Evolutionary conservation across 2,113 vertebrate species (phyloP), one percentile per base, ranked within the genome.

Genomic region (Rhadina sibilatrix): DNA sequence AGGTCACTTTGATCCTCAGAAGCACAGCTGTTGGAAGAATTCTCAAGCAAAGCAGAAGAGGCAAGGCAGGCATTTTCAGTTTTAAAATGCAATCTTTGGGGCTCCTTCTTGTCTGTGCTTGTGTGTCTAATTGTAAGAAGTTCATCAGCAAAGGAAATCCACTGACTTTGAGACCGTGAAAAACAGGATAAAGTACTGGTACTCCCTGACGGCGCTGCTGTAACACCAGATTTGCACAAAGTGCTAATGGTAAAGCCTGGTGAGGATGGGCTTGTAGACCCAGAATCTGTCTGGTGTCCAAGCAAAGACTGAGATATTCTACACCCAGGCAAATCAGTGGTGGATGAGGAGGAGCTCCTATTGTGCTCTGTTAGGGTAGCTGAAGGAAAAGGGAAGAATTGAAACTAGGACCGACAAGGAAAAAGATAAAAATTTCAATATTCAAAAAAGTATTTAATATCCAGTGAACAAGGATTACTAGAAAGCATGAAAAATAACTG

Each of bases 141-240:
- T 81, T 97, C 95, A 93, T 98, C 98, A 72, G 97, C 97, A 97
- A 99, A 98, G 90, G 97, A 98, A 77, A 98, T 98, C 98, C 98
- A 98, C 87, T 98, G 98, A 97, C 96, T 98, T 76, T 98, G 98
- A 60, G 97, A 98, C 97, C 91, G 96, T 79, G 97, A 98, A 95
- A 96, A 71, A 60, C 94, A 93, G 90, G 94, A 89, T 87, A 98
- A 96, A 71, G 96, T 78, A 76, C 97, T 96, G 23, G 85, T 93
- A 76, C 77, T 98, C 93, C 97, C 97, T 75, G 95, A 96, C 53
- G 94, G 94, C 7, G 81, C 69, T 88, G 85, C 81, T 80, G 80
- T 87, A 84, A 96, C 47, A 96, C 77, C 80, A 93, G 93, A 53
- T 87, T 69, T 93, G 82, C 72, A 96, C n/a, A 61, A 63, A 93